Conservation (phyloP, 2,888 invertebrate species). For the Incurvaria masculella region DNA sequence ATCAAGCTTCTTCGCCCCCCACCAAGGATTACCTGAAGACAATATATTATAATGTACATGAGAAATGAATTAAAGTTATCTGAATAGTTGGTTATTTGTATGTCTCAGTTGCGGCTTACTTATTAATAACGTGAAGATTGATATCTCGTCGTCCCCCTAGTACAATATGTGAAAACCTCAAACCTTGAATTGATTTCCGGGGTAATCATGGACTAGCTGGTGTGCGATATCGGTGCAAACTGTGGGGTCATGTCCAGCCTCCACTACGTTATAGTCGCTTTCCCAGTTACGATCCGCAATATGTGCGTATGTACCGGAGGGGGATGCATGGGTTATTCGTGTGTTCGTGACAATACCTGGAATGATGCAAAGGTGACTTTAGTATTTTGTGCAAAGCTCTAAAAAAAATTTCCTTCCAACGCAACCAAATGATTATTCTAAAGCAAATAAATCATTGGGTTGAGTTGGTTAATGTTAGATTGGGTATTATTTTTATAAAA, state of each 20-base stretch:
- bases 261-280: conserved; percentile 45
- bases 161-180: conserved; percentile 63
- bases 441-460: too few relatives aligned
- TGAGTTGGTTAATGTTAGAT: too few relatives aligned
- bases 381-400: too few relatives aligned
- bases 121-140: conserved; percentile 58
- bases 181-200: conserved; percentile 58
- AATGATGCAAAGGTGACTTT: too few relatives aligned
- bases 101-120: conserved; percentile 2
- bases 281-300: conserved; percentile 60
- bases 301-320: conserved; percentile 44
- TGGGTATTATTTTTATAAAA: too few relatives aligned
- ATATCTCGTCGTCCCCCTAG: conserved; percentile 54
- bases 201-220: conserved; percentile 54
- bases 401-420: too few relatives aligned
- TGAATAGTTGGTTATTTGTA: background rate
- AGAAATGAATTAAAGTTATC: background rate
- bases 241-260: conserved; percentile 34
- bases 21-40: conserved; percentile 53
- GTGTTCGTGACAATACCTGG: conserved; percentile 62
- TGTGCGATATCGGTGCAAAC: conserved; percentile 59
- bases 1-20: conserved; percentile 59
- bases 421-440: too few relatives aligned
- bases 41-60: too few relatives aligned
- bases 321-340: conserved; percentile 65